Evolutionary conservation across 2,888 invertebrate genomes (phyloP).

Genomic region (Drosophila conformis): DNA sequence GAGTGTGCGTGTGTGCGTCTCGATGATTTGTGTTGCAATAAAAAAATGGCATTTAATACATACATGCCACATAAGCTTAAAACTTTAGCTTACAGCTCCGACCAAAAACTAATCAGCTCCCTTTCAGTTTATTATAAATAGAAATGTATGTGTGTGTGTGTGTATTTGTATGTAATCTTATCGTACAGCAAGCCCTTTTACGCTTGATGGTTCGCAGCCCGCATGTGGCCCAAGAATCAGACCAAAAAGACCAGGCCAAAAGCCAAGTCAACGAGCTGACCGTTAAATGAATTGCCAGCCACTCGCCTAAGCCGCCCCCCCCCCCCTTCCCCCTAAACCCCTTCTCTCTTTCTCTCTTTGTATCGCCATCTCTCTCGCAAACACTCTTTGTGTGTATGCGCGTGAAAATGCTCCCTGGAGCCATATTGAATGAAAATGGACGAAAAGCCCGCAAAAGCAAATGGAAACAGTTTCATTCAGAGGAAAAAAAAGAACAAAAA

Average conservation of each 20-base stretch:
- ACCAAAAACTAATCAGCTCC: constrained; percentile 72
- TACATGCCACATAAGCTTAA: constrained; percentile 44
- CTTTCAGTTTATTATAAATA: constrained; percentile 78
- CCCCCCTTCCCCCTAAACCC: not conserved
- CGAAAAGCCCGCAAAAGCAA: constrained; percentile 17
- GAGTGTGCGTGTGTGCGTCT: not conserved
- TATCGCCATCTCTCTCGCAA: not conserved
- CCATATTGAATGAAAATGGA: constrained; percentile 38
- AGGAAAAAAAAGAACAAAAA: not conserved
- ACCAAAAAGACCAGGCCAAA: constrained; percentile 28
- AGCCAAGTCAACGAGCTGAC: constrained; percentile 61
- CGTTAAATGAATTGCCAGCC: constrained; percentile 55
- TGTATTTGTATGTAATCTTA: constrained; percentile 57
- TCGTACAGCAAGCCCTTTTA: constrained; percentile 74
- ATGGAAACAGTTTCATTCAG: constrained; percentile 7
- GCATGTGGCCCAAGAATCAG: constrained; percentile 35
- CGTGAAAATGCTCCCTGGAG: constrained; percentile 35
- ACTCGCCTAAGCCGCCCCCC: not conserved
- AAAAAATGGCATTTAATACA: constrained; percentile 63
- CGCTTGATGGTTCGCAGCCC: constrained; percentile 62
- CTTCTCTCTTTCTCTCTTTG: not conserved
- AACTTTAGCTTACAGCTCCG: constrained; percentile 29
- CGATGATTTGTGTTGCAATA: constrained; percentile 73
- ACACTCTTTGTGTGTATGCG: constrained; percentile 1
- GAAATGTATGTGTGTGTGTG: constrained; percentile 39